Conservation (phyloP, 2,888 invertebrate species). For the Hypomecis atomaria region DNA sequence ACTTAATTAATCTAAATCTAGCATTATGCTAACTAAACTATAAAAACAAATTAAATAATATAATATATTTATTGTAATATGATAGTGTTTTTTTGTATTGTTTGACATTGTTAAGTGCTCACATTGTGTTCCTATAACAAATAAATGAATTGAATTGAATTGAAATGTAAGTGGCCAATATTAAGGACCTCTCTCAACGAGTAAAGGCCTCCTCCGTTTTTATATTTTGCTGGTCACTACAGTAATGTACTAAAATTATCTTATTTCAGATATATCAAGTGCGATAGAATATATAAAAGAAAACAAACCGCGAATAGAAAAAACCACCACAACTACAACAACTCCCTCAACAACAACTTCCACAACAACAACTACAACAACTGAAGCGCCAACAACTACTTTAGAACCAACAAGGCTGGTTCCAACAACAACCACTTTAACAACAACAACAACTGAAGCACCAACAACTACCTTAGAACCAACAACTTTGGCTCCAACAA, state of each 20-base stretch:
- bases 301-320: conserved; percentile 43
- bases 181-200: no score
- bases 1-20: no score
- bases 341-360: conserved; percentile 15
- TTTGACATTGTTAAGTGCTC: no score
- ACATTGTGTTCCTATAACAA: no score
- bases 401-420: conserved; percentile 6
- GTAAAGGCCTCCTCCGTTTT: no score
- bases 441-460: conserved; percentile 18
- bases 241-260: neutral
- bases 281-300: conserved; percentile 58
- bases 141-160: no score
- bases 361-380: conserved; percentile 17
- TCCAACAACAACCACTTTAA: conserved; percentile 22
- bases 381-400: conserved; percentile 6
- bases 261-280: conserved; percentile 57
- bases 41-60: no score
- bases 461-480: conserved; percentile 5
- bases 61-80: no score
- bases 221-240: no score
- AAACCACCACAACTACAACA: conserved; percentile 36
- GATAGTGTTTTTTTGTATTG: no score
- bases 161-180: no score
- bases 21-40: no score
- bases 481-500: conserved; percentile 17